phyloP scores from a whole-genome alignment of 2,113 vertebrate genomes.

The Aramus guarauna region DNA sequence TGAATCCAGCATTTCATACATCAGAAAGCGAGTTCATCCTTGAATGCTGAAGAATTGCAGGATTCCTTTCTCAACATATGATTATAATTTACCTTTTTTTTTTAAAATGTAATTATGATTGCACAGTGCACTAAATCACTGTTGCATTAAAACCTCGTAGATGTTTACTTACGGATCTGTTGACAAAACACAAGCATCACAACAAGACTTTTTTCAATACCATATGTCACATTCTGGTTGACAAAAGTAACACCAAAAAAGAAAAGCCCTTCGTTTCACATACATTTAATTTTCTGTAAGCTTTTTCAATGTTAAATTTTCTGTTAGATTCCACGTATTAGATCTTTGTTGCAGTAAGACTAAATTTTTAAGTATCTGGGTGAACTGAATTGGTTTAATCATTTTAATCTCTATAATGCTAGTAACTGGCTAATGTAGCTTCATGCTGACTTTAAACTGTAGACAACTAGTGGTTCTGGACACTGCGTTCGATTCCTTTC shows the following conservation, averaged over 20 bases:
- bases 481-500: not conserved
- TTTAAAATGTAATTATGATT: not conserved
- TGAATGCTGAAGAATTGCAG: not conserved
- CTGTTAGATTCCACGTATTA: not conserved
- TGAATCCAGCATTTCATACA: not conserved
- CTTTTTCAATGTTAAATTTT: not conserved
- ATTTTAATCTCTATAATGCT: not conserved
- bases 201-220: not conserved
- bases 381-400: not conserved
- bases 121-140: not conserved
- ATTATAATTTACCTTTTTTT: not conserved
- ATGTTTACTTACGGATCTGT: not conserved
- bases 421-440: not conserved
- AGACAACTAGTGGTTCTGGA: not conserved
- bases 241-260: not conserved
- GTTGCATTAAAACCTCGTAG: not conserved
- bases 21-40: not conserved
- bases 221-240: not conserved
- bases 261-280: not conserved
- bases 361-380: not conserved
- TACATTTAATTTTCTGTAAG: not conserved
- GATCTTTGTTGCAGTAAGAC: not conserved
- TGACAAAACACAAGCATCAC: not conserved
- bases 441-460: not conserved
- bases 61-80: not conserved